Evolutionary conservation across 2,888 invertebrate species (phyloP), one percentile per base, ranked within the genome.

Genomic region (Mystacides longicornis): DNA sequence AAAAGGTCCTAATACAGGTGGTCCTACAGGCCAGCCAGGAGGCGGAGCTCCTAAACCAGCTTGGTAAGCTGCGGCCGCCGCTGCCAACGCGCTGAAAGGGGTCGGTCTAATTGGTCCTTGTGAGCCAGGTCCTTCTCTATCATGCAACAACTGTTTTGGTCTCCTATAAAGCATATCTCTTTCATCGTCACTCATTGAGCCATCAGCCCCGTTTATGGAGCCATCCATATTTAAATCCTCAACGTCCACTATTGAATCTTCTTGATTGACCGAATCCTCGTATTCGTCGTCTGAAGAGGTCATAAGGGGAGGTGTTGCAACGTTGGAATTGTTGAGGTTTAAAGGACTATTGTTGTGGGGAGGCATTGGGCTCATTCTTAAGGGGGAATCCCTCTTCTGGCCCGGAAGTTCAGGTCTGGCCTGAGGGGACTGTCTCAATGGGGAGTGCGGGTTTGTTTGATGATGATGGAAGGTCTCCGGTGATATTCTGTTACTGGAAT

Each of bases 71-170:
- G 81, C 82, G 1, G 84, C 82, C 14, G 81, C 82, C 52, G 87
- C 87, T 58, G 87, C 87, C 54, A 86, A 66, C 19, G 85, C 84
- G 66, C 85, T 86, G 71, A 88, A 88, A 19, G 88, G 87, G 57
- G 86, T 88, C 61, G 88, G 88, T 63, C 88, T 71, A 59, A 89
- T 87, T 20, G 86, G 86, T 27, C 81, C 82, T 65, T 79, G 80
- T 27, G 50, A 42, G 18, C 57, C 56, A 11, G 48, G 49, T 1
- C 46, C 55, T 7, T 55, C 61, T 54, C 65, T 61, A 23, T 62
- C 69, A 67, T 63, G 72, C 64, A 74, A 59, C 59, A 71, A 71
- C 67, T 54, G 71, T 60, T 23, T 70, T 67, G 27, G 57, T 45
- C 59, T 54, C 51, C 55, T 55, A 27, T 55, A 57, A 21, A 58